Conservation (phyloP, 2,797 vertebrate genomes). For the Rhincodon typus region DNA sequence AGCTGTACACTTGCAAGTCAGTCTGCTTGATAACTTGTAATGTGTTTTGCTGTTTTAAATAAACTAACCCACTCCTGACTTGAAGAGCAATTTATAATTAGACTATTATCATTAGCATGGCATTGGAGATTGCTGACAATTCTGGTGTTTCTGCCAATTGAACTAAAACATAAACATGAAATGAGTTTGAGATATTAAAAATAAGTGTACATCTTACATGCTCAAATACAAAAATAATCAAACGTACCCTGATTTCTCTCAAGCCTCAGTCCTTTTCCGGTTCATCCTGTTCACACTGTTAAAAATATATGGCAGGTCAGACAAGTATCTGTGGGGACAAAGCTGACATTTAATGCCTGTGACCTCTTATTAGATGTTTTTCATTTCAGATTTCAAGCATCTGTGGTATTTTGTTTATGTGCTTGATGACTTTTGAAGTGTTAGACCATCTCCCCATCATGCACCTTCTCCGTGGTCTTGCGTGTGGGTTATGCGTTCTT, state of each 20-base stretch:
- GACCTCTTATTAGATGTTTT: not conserved
- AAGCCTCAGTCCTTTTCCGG: not conserved
- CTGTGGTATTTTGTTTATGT: not conserved
- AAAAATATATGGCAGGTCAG: not conserved
- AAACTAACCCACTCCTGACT: too few species aligned
- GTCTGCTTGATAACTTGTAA: too few species aligned
- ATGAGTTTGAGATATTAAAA: not conserved
- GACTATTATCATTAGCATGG: too few species aligned
- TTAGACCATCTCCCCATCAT: not conserved
- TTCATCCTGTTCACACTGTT: not conserved
- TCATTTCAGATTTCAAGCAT: not conserved
- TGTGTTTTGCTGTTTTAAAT: too few species aligned
- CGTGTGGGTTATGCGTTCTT: not conserved
- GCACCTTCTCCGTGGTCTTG: not conserved
- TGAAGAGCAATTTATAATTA: too few species aligned
- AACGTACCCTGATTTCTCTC: not conserved
- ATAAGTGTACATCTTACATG: not conserved
- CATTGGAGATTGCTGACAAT: not conserved
- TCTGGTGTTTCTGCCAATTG: not conserved
- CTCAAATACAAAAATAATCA: not conserved
- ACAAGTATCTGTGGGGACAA: not conserved
- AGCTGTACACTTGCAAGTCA: too few species aligned
- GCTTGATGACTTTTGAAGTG: not conserved
- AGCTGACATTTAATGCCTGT: not conserved
- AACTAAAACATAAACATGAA: not conserved